These are phyloP conservation scores for Meriones unguiculatus DNA, from an alignment of 2,113 vertebrate species.

Conservation along the genomic window DNA sequence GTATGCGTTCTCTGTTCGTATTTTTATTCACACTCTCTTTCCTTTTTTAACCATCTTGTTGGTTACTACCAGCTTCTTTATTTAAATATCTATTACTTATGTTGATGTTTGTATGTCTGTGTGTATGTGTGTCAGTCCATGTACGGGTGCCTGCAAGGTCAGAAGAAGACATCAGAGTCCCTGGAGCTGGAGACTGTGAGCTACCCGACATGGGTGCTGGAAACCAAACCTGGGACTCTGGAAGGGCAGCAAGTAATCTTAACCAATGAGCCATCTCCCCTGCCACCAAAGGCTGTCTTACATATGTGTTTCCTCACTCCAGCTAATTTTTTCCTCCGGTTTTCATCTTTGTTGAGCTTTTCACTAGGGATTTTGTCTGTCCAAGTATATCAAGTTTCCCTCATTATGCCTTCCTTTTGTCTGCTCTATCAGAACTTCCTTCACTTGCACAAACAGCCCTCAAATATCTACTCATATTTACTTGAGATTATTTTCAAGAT, in stretches of 20 bases:
- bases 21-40: not conserved
- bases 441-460: not conserved
- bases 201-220: not conserved
- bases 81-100: not conserved
- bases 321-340: not conserved
- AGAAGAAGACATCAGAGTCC: not conserved
- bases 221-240: not conserved
- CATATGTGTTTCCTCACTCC: not conserved
- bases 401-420: not conserved
- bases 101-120: not conserved
- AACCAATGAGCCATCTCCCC: not conserved
- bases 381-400: not conserved
- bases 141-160: not conserved
- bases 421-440: not conserved
- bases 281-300: not conserved
- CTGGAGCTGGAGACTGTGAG: not conserved
- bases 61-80: constrained; percentile 19
- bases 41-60: not conserved
- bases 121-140: not conserved
- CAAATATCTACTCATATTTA: constrained; percentile 51
- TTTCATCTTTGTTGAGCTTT: constrained; percentile 34
- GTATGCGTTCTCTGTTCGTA: not conserved
- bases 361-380: constrained; percentile 28
- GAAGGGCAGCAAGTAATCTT: not conserved
- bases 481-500: not conserved